phyloP scores from a whole-genome alignment of 2,888 invertebrate genomes.

The Carterocephalus palaemon region DNA sequence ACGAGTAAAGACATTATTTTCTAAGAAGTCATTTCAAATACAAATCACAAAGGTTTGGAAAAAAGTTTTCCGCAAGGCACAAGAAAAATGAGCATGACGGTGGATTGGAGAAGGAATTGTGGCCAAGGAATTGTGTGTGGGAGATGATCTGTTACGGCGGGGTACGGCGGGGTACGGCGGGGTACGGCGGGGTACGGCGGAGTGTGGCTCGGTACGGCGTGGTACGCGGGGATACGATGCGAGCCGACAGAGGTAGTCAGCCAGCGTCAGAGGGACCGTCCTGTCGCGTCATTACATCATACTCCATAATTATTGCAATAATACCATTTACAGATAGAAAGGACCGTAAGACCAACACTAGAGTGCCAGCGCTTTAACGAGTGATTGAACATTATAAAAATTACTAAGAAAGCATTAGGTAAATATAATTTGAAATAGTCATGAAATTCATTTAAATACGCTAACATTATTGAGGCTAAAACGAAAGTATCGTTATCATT shows the following conservation, averaged over 20 bases:
- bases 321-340: slow-evolving; percentile 60
- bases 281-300: slow-evolving; percentile 34
- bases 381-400: slow-evolving; percentile 75
- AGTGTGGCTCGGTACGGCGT: slow-evolving; percentile 19
- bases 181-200: not conserved
- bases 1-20: slow-evolving; percentile 27
- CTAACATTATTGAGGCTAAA: slow-evolving; percentile 75
- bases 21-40: slow-evolving; percentile 27
- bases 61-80: slow-evolving; percentile 61
- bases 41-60: slow-evolving; percentile 31
- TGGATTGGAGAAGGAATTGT: slow-evolving; percentile 33
- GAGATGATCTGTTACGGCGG: slow-evolving; percentile 20
- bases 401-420: slow-evolving; percentile 75
- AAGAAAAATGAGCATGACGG: slow-evolving; percentile 61
- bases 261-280: slow-evolving; percentile 46
- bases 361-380: slow-evolving; percentile 77
- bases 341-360: slow-evolving; percentile 74
- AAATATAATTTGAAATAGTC: slow-evolving; percentile 79
- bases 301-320: slow-evolving; percentile 55
- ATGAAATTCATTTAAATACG: slow-evolving; percentile 73
- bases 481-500: slow-evolving; percentile 73
- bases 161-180: slow-evolving; percentile 10
- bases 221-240: slow-evolving; percentile 39
- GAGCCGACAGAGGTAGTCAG: slow-evolving; percentile 35
- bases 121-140: not conserved